Base-by-base conservation (phyloP, 2,113 vertebrate genomes). In the Telmatochromis brichardi region DNA sequence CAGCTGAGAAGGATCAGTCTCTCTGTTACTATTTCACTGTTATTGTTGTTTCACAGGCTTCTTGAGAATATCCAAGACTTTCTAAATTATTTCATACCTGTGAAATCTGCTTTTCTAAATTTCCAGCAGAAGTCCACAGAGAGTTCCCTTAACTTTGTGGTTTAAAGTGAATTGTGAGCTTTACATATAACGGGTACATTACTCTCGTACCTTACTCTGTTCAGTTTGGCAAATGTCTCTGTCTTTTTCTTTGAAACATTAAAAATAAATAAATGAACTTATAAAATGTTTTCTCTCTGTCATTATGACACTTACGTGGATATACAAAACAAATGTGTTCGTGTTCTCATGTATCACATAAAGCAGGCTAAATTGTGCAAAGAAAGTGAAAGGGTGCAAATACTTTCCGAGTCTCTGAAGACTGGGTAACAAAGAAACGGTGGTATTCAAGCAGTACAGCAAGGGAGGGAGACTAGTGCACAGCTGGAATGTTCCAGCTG, bases 401-500 rank as follows among this genome's bases (percentile, higher is more conserved):
- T 42, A 28, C 6, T 35, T 50, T 53, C n/a, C 2, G 3, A 80
- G n/a, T 33, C 23, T 55, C 21, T 81, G 35, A 82, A 79, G 73
- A 83, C 28, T 58, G 58, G 54, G 83, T 31, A 55, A 53, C 58
- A 83, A 83, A 63, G 86, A 86, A 42, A 83, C 40, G 21, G 76
- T 53, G 47, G 87, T 73, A 87, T 84, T 86, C 19, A 60, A 86
- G 68, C 53, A 78, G 21, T 40, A 12, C 26, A 53, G 85, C 87
- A 37, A 90, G 71, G 63, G 79, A 83, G 85, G 60, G 82, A 60
- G 90, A 53, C 65, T 60, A 68, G 81, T 54, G 86, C 88, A 93
- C 93, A 92, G 92, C 92, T 95, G 95, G 95, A 96, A 94, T 94
- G 94, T 95, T 95, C 94, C 95, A 95, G 92, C 94, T 95, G 95